Conservation (phyloP, 2,113 vertebrate species). For the Pleuronectes platessa region DNA sequence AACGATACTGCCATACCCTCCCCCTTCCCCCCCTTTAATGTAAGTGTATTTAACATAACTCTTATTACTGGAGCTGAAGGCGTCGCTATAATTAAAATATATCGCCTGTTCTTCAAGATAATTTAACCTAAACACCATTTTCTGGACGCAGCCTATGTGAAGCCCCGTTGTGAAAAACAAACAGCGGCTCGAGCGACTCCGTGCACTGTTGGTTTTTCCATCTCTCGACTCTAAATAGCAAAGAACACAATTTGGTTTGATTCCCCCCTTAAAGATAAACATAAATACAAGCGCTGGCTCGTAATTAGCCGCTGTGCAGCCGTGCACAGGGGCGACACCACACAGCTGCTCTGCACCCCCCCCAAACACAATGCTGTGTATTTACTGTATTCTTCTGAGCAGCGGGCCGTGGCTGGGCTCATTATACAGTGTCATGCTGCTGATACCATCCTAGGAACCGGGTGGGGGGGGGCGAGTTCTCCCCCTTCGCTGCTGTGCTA, state of each 20-base stretch:
- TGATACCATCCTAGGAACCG: conserved; percentile 47
- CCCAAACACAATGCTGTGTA: conserved; percentile 37
- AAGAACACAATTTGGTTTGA: conserved; percentile 33
- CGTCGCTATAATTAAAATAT: conserved; percentile 38
- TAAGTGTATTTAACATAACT: conserved; percentile 23
- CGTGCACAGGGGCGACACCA: conserved; percentile 13
- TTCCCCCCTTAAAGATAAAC: conserved; percentile 35
- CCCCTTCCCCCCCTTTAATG: not conserved
- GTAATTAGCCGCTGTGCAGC: conserved; percentile 57
- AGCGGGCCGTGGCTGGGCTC: conserved; percentile 50
- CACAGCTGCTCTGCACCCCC: conserved; percentile 48
- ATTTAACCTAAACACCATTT: conserved; percentile 23
- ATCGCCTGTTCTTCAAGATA: conserved; percentile 9
- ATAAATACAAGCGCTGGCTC: conserved; percentile 44
- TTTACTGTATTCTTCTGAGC: conserved; percentile 55
- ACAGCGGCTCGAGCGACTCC: not conserved
- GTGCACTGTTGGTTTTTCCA: not conserved
- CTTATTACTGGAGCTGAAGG: conserved; percentile 6
- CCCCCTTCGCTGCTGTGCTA: conserved; percentile 26
- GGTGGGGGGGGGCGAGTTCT: not conserved
- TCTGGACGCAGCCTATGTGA: not conserved
- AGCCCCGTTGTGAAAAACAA: conserved; percentile 11
- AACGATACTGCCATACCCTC: conserved; percentile 31
- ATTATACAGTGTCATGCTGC: conserved; percentile 69
- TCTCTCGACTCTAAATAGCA: conserved; percentile 21